phyloP scores from a whole-genome alignment of 1,140 invertebrate species.

The Drosophila sp. region DNA sequence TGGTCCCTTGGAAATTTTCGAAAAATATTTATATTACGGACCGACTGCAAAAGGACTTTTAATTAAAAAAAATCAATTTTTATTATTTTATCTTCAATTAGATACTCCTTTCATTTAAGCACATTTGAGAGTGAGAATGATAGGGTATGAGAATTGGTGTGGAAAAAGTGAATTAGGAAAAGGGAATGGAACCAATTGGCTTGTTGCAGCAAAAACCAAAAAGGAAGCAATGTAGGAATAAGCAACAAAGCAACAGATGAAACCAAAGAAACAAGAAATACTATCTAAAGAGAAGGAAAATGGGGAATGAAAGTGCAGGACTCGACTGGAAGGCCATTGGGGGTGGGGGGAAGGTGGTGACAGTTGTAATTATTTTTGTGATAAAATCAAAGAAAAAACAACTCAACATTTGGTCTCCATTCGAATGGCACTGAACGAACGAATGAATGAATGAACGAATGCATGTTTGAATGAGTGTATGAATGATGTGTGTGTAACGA shows the following conservation, averaged over 20 bases:
- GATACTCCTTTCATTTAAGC: background rate
- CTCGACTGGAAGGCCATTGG: background rate
- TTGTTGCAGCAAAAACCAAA: conserved; percentile 44
- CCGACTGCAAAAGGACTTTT: no score
- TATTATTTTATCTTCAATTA: background rate
- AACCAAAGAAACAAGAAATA: background rate
- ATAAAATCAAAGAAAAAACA: conserved; percentile 53
- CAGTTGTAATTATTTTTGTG: conserved; percentile 80
- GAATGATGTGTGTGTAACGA: background rate
- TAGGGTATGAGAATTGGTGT: background rate
- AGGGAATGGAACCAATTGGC: conserved; percentile 53
- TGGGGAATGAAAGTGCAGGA: background rate
- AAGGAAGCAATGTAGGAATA: conserved; percentile 66
- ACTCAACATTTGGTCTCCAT: conserved; percentile 71
- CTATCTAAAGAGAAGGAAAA: background rate
- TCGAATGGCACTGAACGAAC: conserved; percentile 62
- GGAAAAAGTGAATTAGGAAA: conserved; percentile 4
- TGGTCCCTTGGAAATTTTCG: no score
- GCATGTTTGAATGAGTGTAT: background rate
- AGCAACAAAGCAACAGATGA: conserved; percentile 18
- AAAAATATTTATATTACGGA: no score
- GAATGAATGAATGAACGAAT: background rate
- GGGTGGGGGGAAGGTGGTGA: conserved; percentile 1
- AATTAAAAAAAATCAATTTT: background rate
- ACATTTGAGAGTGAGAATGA: conserved; percentile 21